Conservation (phyloP, 1,140 invertebrate species). For the Papilio xuthus region DNA sequence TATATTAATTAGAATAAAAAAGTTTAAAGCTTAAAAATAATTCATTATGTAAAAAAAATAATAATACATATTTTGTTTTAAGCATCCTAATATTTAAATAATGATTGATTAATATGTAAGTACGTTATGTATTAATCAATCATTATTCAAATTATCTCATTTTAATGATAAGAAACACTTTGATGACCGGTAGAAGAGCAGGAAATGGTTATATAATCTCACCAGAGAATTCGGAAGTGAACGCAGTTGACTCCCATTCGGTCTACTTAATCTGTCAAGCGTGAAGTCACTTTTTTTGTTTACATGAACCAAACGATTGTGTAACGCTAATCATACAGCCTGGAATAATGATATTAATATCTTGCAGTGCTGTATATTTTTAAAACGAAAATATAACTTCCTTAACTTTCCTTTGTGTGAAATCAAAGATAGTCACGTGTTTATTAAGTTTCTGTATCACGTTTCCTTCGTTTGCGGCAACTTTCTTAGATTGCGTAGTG, state of each 20-base stretch:
- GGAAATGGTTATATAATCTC: slow-evolving; percentile 50
- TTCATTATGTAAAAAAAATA: too few species aligned
- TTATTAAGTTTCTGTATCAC: slow-evolving; percentile 53
- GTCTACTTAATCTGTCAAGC: slow-evolving; percentile 55
- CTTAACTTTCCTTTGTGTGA: slow-evolving; percentile 68
- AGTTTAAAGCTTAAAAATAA: background rate
- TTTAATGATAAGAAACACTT: slow-evolving; percentile 23
- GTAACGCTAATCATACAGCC: slow-evolving; percentile 29
- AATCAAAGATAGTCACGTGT: slow-evolving; percentile 55
- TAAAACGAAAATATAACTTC: slow-evolving; percentile 52
- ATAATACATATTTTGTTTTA: background rate
- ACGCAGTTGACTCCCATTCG: slow-evolving; percentile 53
- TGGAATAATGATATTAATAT: slow-evolving; percentile 41
- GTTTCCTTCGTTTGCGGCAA: slow-evolving; percentile 47
- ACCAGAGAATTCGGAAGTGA: slow-evolving; percentile 64
- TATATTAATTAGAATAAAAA: background rate
- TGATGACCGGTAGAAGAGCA: slow-evolving; percentile 35
- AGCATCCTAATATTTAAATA: background rate
- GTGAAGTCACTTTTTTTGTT: slow-evolving; percentile 43
- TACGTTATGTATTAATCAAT: slow-evolving; percentile 9
- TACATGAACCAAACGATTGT: slow-evolving; percentile 31
- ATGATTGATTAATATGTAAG: background rate
- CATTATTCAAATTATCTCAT: slow-evolving; percentile 25
- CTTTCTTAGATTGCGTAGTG: slow-evolving; percentile 36
- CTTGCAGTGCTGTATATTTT: slow-evolving; percentile 38